Base-by-base conservation (phyloP, 2,888 invertebrate species). In the Cantharis rufa region DNA sequence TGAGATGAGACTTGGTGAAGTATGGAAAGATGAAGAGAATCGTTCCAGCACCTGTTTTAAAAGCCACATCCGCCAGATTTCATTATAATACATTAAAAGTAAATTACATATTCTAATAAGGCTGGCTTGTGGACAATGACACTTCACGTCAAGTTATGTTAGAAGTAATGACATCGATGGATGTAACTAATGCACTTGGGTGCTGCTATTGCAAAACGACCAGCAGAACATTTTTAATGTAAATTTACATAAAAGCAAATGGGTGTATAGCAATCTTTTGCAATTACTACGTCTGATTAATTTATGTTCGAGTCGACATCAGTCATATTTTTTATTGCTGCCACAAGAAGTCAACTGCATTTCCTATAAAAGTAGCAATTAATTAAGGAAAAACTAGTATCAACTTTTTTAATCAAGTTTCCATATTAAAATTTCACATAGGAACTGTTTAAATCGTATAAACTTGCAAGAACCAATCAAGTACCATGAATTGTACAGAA, bases 21-120 rank as follows among this genome's bases (percentile, higher is more conserved):
- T 69, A 69, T 69, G 69, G 27, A 64, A 18, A 18, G 13, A 64
- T 28, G 27, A 69, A 16, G 16, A n/a, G 69, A 66, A 77, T 73
- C 73, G 64, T 64, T 77, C 71, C 61, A 75, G 75, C 78, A 78
- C 78, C 78, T 78, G 78, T 75, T 68, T 66, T 75, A 69, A 32
- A 71, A 78, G 78, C 78, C 78, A 78, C 79, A 80, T 79, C 79
- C 79, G 79, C 77, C 72, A 74, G 79, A 72, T 80, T 80, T 70
- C 69, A 78, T 79, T 79, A 79, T 68, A 79, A 78, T 79, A 79
- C 79, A 79, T 79, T 79, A 79, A 71, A 73, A 24, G 64, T 74
- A 71, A 75, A 78, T 75, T 77, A 77, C 74, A 69, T 78, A 78
- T 78, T 78, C 78, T 78, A 75, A 78, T 75, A 74, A 75, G 72